Evolutionary conservation across 2,888 invertebrate species (phyloP).

Genomic region (Slavum lentiscoides): DNA sequence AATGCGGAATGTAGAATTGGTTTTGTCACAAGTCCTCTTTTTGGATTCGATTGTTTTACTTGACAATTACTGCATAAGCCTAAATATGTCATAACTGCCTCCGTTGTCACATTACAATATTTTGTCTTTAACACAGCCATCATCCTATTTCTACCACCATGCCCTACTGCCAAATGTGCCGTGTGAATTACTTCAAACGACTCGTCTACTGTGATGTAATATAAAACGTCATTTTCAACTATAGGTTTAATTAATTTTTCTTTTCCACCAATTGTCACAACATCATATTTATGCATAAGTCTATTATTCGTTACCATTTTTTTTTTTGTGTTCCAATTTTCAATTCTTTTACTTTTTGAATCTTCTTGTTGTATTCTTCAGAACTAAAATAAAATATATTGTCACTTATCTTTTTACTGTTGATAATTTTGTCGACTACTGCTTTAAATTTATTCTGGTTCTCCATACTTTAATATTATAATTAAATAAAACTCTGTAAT

Average conservation of each 20-base stretch:
- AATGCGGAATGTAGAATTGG: not conserved
- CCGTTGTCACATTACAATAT: slow-evolving; percentile 5
- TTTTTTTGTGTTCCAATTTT: not conserved
- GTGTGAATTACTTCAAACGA: slow-evolving; percentile 6
- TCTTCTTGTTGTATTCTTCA: not conserved
- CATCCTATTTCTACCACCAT: slow-evolving; percentile 21
- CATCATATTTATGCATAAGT: not conserved
- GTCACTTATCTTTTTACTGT: not conserved
- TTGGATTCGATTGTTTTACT: not conserved
- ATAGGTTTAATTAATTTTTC: slow-evolving; percentile 41
- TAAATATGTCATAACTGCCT: not conserved
- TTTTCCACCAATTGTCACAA: not conserved
- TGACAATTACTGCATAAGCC: not conserved
- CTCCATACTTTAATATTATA: not conserved
- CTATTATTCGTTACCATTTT: not conserved
- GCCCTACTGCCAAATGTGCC: slow-evolving; percentile 14
- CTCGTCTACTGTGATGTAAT: slow-evolving; percentile 21
- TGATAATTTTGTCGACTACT: not conserved
- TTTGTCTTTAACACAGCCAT: not conserved
- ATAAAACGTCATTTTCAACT: slow-evolving; percentile 4
- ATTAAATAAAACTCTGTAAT: not conserved
- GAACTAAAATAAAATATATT: slow-evolving; percentile 2
- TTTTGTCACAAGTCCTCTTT: not conserved
- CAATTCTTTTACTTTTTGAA: not conserved
- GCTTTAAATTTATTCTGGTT: not conserved